Evolutionary conservation across 2,888 invertebrate genomes (phyloP), one percentile per base, ranked within the genome.

Genomic region (Tryphoninae sp.): DNA sequence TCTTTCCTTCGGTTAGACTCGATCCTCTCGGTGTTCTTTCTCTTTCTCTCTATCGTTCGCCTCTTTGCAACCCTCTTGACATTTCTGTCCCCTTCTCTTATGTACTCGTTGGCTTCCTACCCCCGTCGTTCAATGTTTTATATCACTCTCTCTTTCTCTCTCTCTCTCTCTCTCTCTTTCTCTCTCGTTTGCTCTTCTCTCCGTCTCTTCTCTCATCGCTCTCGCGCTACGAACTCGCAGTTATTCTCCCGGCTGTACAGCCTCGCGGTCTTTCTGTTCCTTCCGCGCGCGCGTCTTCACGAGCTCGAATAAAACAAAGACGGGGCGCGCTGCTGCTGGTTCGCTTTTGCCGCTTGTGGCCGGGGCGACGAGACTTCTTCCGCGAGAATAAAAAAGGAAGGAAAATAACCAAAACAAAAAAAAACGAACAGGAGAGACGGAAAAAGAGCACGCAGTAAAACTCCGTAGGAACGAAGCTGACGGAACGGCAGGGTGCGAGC

Each of bases 391-490:
- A 59, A 81, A 58, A 73, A n/a, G 51, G 53, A 61, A 72, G 59
- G 49, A 67, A 26, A n/a, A 77, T 59, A 69, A 19, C 23, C n/a
- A 74, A 40, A 51, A 53, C 40, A 19, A 65, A 68, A 42, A 75
- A 45, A 68, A 42, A 75, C 69, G 33, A 40, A 65, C 40, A 33
- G 33, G 16, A 74, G 33, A 49, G 45, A 8, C 78, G 64, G 76
- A 76, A 68, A 76, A 80, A 72, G 58, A 62, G 74, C 81, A 75
- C 80, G 83, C 84, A 77, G 84, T 84, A 86, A 86, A 83, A 74
- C 65, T 8, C 51, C 26, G 79, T 67, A 65, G 76, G 59, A 64
- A 65, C 65, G 68, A 65, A 61, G n/a, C 62, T 26, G 49, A 33
- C 58, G 13, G 65, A 42, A 23, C 19, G 4, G 55, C 55, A 33